Evolutionary conservation across 2,797 vertebrate genomes (phyloP).

Genomic region (Labroides dimidiatus): DNA sequence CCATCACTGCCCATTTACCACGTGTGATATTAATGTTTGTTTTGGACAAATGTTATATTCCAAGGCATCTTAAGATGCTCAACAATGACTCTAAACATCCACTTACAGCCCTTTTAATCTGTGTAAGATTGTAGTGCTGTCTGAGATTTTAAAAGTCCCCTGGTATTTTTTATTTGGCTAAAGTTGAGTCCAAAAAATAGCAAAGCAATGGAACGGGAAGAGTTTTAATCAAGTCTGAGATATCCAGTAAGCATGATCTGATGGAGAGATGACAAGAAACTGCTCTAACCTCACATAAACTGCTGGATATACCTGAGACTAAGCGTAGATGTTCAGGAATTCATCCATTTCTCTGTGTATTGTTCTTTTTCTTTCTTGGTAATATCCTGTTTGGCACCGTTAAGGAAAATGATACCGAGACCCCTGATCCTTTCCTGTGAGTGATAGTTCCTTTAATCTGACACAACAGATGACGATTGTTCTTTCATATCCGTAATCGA

Average conservation of each 20-base stretch:
- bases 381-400: too few species aligned
- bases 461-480: not conserved
- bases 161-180: not conserved
- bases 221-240: not conserved
- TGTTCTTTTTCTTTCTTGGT: not conserved
- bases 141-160: not conserved
- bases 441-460: not conserved
- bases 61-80: not conserved
- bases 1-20: not conserved
- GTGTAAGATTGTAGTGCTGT: not conserved
- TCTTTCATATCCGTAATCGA: not conserved
- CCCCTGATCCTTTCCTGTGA: not conserved
- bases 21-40: too few species aligned
- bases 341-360: constrained; percentile 1
- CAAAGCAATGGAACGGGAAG: not conserved
- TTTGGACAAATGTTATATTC: not conserved
- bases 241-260: not conserved
- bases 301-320: constrained; percentile 19
- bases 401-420: not conserved
- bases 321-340: constrained; percentile 4
- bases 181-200: not conserved
- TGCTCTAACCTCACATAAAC: not conserved
- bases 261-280: not conserved
- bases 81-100: not conserved
- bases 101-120: not conserved